Conservation (phyloP, 2,113 vertebrate genomes). For the Gavialis gangeticus region DNA sequence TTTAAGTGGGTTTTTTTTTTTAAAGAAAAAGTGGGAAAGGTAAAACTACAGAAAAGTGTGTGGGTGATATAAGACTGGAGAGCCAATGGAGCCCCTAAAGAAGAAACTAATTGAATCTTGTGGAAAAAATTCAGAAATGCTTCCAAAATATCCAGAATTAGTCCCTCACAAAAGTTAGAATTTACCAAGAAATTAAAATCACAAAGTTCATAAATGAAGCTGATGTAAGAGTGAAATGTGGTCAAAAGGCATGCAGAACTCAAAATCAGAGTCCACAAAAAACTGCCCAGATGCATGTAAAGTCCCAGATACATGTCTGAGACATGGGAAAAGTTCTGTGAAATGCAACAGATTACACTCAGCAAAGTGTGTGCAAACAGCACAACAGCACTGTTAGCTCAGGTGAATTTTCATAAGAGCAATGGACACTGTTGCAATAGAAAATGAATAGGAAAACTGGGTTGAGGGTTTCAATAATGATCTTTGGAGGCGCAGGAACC, state of each 20-base stretch:
- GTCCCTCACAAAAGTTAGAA: no score
- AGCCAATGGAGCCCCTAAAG: background rate
- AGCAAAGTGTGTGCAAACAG: background rate
- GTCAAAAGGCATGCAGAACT: no score
- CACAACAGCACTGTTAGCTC: background rate
- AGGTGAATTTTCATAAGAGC: background rate
- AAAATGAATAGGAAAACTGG: background rate
- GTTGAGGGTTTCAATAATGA: no score
- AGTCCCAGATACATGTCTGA: no score
- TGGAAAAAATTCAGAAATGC: background rate
- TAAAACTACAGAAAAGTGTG: background rate
- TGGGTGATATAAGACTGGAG: background rate
- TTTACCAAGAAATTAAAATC: no score
- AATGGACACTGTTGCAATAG: background rate
- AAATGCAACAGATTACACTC: background rate
- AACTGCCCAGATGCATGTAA: no score
- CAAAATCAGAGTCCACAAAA: no score
- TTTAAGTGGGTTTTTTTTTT: background rate
- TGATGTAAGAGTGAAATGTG: no score
- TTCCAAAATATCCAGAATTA: no score
- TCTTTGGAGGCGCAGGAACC: no score
- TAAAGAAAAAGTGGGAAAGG: background rate
- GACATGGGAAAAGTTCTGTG: rapidly evolving
- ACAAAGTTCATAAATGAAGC: no score
- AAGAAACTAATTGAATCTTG: no score